phyloP scores from a whole-genome alignment of 2,888 invertebrate species.

The Cylloceria caligata region DNA sequence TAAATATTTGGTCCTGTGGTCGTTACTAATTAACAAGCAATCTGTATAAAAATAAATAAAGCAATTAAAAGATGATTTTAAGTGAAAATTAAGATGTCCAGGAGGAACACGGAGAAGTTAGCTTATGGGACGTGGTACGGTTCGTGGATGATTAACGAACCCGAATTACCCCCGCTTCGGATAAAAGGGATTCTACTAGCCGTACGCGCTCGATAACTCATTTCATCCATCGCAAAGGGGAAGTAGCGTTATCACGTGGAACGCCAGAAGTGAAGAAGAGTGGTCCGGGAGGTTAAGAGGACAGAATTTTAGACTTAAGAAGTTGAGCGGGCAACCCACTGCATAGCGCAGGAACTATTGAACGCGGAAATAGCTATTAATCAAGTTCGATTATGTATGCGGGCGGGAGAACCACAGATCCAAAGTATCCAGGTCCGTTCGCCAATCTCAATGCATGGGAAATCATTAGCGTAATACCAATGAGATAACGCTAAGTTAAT shows the following conservation, averaged over 20 bases:
- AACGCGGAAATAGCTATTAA: constrained; percentile 73
- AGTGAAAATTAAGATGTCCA: neutral
- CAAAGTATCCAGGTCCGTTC: neutral
- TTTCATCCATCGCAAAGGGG: neutral
- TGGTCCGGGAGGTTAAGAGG: constrained; percentile 28
- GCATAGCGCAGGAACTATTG: constrained; percentile 68
- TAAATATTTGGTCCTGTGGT: neutral
- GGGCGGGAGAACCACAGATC: neutral
- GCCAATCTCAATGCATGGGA: constrained; percentile 16
- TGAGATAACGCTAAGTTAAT: constrained; percentile 30
- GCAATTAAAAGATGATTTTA: neutral
- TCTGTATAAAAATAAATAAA: neutral
- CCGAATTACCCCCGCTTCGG: neutral
- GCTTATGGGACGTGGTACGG: neutral
- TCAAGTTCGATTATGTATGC: constrained; percentile 72
- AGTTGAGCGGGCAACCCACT: constrained; percentile 14
- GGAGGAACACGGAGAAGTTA: neutral
- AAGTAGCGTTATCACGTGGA: neutral
- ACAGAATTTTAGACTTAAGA: constrained; percentile 27
- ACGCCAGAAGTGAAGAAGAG: constrained; percentile 10
- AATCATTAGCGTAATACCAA: constrained; percentile 72
- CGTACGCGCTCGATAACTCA: constrained; percentile 30
- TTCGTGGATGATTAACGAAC: constrained; percentile 39
- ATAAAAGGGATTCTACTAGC: constrained; percentile 6
- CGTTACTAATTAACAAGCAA: neutral